Percentiles rank a stretch among this genome's conserved stretches.
These are phyloP conservation scores for Latrodectus geometricus DNA, from an alignment of 1,140 invertebrate species.

Conservation along the genomic window DNA sequence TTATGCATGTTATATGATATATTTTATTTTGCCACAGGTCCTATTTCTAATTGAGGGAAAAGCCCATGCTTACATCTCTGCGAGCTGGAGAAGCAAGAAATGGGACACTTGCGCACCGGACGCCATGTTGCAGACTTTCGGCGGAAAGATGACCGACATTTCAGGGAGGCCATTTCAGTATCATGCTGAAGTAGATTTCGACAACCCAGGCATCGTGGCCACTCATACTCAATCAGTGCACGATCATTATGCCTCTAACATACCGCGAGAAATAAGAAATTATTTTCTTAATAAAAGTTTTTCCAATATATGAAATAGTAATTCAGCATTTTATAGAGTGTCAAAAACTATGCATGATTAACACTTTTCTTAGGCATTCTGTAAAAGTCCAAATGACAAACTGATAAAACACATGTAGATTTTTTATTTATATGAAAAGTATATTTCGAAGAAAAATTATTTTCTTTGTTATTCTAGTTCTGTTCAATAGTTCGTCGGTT, in stretches of 20 bases:
- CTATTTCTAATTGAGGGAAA: constrained; percentile 91
- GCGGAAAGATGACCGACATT: constrained; percentile 90
- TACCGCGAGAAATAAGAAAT: constrained; percentile 69
- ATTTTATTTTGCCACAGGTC: constrained; percentile 74
- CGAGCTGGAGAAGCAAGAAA: constrained; percentile 93
- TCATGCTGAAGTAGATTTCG: constrained; percentile 72
- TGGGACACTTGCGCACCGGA: constrained; percentile 99
- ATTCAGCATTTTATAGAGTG: too few relatives aligned
- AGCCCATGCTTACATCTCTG: constrained; percentile 96
- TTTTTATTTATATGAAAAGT: too few relatives aligned
- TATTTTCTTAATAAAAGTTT: constrained; percentile 65
- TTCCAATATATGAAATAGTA: too few relatives aligned
- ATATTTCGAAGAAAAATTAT: too few relatives aligned
- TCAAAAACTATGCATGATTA: too few relatives aligned
- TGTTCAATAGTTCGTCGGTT: too few relatives aligned
- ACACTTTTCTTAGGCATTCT: too few relatives aligned
- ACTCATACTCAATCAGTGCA: constrained; percentile 78
- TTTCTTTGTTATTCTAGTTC: too few relatives aligned
- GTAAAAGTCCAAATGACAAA: too few relatives aligned
- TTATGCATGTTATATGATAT: too few relatives aligned
- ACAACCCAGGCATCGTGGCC: constrained; percentile 90
- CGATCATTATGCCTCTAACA: constrained; percentile 75
- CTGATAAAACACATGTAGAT: too few relatives aligned
- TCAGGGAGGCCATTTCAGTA: constrained; percentile 87
- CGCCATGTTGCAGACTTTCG: constrained; percentile 85